Evolutionary conservation across 2,113 vertebrate species (phyloP).

Genomic region (Hydropotes inermis): DNA sequence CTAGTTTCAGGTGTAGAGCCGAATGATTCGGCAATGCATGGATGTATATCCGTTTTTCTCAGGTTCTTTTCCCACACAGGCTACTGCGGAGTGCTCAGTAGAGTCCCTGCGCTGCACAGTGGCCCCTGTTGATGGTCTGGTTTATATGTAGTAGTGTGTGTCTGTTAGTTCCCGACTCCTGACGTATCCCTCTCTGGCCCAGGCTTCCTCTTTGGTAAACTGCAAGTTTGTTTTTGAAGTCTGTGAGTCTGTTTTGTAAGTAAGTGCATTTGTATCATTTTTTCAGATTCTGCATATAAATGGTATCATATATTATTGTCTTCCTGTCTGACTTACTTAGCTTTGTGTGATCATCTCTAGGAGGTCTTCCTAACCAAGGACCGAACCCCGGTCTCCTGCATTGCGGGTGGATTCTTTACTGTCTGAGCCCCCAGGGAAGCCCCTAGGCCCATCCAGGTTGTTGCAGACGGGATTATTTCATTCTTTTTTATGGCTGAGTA

Average conservation of each 20-base stretch:
- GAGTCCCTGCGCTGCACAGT: rapidly evolving
- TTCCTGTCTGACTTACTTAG: neutral
- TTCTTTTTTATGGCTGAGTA: neutral
- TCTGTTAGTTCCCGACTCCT: rapidly evolving
- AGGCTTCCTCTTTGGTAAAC: neutral
- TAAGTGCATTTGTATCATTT: neutral
- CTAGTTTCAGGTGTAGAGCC: neutral
- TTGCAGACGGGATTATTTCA: neutral
- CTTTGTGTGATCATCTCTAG: neutral
- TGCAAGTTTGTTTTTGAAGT: neutral
- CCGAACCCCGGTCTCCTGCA: rapidly evolving
- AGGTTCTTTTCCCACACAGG: neutral
- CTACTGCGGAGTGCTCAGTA: rapidly evolving
- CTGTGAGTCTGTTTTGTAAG: neutral
- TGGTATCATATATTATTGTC: rapidly evolving
- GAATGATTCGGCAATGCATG: rapidly evolving
- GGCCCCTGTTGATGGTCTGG: rapidly evolving
- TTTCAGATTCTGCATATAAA: neutral
- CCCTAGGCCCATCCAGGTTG: neutral
- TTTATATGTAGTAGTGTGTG: neutral
- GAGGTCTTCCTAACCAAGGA: neutral
- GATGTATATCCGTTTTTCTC: rapidly evolving
- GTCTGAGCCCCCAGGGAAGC: neutral
- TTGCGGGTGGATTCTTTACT: neutral
- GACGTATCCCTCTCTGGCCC: neutral